Percentiles rank a stretch among this genome's conserved stretches.
Evolutionary conservation across 2,888 invertebrate genomes (phyloP).

Genomic region (Eledona agricola): DNA sequence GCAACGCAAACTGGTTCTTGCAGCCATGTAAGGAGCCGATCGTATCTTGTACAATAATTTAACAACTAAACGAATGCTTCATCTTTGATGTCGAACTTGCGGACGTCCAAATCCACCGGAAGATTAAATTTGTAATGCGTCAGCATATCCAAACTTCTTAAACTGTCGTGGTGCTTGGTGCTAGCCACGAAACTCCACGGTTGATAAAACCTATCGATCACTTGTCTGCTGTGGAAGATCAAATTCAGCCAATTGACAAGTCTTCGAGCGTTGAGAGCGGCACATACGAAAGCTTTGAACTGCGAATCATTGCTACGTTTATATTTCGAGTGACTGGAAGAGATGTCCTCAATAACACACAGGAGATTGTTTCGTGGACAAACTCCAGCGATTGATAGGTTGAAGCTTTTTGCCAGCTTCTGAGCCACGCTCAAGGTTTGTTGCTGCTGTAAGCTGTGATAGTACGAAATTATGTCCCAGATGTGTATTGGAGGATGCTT

Average conservation of each 20-base stretch:
- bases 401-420: conserved; percentile 91
- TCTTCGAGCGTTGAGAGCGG: conserved; percentile 82
- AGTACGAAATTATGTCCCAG: conserved; percentile 91
- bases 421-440: conserved; percentile 92
- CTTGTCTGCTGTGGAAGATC: conserved; percentile 80
- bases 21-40: background rate
- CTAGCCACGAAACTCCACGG: conserved; percentile 92
- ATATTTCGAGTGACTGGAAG: conserved; percentile 84
- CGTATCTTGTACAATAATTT: conserved; percentile 10
- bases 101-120: conserved; percentile 91
- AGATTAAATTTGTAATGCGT: conserved; percentile 84
- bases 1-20: too few relatives aligned
- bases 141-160: conserved; percentile 85
- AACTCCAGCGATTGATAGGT: conserved; percentile 65
- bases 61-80: conserved; percentile 15
- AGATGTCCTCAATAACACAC: conserved; percentile 86
- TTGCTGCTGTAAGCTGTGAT: conserved; percentile 89
- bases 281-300: conserved; percentile 94
- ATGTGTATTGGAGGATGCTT: conserved; percentile 73
- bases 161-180: conserved; percentile 93
- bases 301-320: conserved; percentile 94
- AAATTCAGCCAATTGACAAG: conserved; percentile 90
- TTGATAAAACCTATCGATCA: conserved; percentile 78
- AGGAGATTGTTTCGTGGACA: conserved; percentile 75
- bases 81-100: conserved; percentile 73